Conservation (phyloP, 2,888 invertebrate species). For the Eledona agricola region DNA sequence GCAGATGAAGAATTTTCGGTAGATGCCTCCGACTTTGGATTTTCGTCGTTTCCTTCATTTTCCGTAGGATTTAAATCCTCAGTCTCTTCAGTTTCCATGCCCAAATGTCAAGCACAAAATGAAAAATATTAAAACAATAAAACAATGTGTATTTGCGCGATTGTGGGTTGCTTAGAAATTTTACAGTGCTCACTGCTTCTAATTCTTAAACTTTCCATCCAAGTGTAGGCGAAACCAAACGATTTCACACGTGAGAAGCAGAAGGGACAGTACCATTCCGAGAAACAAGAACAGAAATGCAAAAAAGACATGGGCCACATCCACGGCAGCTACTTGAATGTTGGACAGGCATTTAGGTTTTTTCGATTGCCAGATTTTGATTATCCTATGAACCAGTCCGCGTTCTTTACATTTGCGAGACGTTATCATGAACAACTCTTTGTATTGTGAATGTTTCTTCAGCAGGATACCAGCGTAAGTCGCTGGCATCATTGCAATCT, state of each 20-base stretch:
- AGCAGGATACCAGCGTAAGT: constrained; percentile 58
- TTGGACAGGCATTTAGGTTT: constrained; percentile 51
- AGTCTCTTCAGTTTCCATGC: no score
- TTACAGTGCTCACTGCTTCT: not conserved
- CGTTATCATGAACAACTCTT: constrained; percentile 53
- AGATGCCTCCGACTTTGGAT: no score
- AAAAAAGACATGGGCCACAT: constrained; percentile 48
- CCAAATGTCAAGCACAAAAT: constrained; percentile 1
- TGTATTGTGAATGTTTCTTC: constrained; percentile 58
- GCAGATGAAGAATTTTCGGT: no score
- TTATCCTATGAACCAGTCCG: constrained; percentile 45
- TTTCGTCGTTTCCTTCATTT: no score
- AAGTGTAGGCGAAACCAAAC: constrained; percentile 32
- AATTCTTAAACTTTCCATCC: not conserved
- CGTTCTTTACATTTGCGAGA: constrained; percentile 23
- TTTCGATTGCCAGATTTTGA: constrained; percentile 47
- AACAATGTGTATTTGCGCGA: constrained; percentile 9
- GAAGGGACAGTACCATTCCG: constrained; percentile 43
- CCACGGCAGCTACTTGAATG: constrained; percentile 46
- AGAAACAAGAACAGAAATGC: constrained; percentile 49
- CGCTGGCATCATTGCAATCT: constrained; percentile 50
- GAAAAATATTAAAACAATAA: constrained; percentile 6
- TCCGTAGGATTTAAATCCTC: no score
- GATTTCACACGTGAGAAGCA: constrained; percentile 44
- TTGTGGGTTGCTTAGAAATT: constrained; percentile 4